phyloP scores from a whole-genome alignment of 2,113 vertebrate genomes.

The Actinemys pallida region DNA sequence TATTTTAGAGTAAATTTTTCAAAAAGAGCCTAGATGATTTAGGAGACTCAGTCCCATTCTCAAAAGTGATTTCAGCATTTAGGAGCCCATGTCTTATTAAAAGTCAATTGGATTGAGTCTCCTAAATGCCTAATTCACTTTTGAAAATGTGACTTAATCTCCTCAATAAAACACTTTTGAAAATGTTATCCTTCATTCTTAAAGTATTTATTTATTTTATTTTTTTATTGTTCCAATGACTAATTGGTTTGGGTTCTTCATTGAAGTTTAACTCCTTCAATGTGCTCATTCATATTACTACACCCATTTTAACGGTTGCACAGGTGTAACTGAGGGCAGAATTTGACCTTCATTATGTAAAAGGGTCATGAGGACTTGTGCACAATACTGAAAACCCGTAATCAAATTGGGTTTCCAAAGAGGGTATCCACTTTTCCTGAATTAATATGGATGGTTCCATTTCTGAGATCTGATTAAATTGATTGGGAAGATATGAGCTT shows the following conservation, averaged over 20 bases:
- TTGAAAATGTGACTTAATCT: background rate
- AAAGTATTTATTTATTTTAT: background rate
- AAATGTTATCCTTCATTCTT: background rate
- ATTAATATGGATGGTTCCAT: constrained; percentile 54
- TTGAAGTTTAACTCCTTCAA: background rate
- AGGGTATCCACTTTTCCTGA: constrained; percentile 13
- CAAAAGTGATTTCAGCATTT: background rate
- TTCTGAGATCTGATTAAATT: constrained; percentile 23
- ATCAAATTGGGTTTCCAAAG: constrained; percentile 42
- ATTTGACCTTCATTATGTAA: background rate
- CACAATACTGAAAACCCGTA: background rate
- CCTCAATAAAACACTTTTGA: background rate
- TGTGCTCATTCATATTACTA: background rate
- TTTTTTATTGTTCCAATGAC: background rate
- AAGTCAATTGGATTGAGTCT: no score
- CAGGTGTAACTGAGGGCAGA: no score
- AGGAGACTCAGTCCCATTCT: background rate
- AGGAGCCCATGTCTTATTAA: background rate
- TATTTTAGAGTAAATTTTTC: background rate
- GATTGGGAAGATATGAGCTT: background rate
- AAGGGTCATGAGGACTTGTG: constrained; percentile 54
- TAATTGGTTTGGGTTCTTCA: background rate
- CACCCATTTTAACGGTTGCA: background rate
- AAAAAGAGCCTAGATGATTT: background rate
- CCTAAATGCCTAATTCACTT: no score